A percentile compares a stretch with the other conserved stretches of the same genome.
These are phyloP conservation scores for Alectoris magna DNA, from an alignment of 2,797 vertebrate species.

Conservation along the genomic window DNA sequence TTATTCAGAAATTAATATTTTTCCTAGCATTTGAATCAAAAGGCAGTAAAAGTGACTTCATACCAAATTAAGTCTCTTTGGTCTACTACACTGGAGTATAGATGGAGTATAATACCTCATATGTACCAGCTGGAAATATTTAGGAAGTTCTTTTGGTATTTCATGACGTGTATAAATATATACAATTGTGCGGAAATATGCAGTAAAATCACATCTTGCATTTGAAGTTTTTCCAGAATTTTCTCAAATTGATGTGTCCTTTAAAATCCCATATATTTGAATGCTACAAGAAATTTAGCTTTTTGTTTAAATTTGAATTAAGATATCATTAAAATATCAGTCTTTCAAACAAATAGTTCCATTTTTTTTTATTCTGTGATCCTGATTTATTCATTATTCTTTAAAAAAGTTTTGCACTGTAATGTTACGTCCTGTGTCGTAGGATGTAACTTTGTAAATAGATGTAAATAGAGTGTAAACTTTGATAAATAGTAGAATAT, in stretches of 20 bases:
- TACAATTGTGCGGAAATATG: fast-evolving
- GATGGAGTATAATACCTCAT: not conserved
- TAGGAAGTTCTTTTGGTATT: not conserved
- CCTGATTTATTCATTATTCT: not conserved
- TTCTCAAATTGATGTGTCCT: not conserved
- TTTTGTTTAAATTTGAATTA: not conserved
- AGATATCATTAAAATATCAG: not conserved
- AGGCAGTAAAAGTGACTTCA: conserved; percentile 37
- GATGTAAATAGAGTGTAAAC: no score
- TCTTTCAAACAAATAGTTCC: not conserved
- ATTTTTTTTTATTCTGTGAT: not conserved
- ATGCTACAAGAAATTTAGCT: no score
- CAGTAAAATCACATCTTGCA: not conserved
- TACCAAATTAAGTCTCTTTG: conserved; percentile 5
- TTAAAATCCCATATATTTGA: not conserved
- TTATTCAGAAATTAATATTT: conserved; percentile 54
- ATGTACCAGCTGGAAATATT: not conserved
- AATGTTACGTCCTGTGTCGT: not conserved
- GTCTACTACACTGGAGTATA: not conserved
- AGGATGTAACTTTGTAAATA: no score
- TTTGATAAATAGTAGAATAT: no score
- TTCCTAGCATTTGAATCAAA: conserved; percentile 23
- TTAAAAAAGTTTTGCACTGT: not conserved
- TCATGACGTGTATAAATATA: not conserved
- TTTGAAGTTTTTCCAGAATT: not conserved